These are phyloP conservation scores for Abrostola tripartita DNA, from an alignment of 2,888 invertebrate species.

Conservation along the genomic window DNA sequence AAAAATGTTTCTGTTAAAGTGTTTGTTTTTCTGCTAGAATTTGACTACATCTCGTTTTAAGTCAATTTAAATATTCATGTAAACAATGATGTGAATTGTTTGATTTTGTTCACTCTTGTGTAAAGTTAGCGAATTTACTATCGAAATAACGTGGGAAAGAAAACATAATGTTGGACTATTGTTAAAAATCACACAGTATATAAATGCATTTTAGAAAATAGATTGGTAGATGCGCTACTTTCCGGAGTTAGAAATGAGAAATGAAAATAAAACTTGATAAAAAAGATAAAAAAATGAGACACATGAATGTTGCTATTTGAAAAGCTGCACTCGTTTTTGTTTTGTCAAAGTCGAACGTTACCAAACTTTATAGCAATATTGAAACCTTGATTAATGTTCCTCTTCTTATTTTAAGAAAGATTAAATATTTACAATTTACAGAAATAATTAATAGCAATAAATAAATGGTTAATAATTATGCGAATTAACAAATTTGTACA, in stretches of 20 bases:
- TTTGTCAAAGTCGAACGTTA: slow-evolving; percentile 84
- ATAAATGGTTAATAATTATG: slow-evolving; percentile 81
- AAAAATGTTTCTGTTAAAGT: slow-evolving; percentile 36
- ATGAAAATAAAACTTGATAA: slow-evolving; percentile 65
- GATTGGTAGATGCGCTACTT: slow-evolving; percentile 88
- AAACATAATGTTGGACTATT: slow-evolving; percentile 68
- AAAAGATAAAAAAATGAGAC: slow-evolving; percentile 67
- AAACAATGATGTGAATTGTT: slow-evolving; percentile 40
- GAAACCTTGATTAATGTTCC: slow-evolving; percentile 88
- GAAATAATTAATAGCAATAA: slow-evolving; percentile 86
- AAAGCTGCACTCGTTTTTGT: slow-evolving; percentile 86
- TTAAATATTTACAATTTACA: slow-evolving; percentile 88
- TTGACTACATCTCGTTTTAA: slow-evolving; percentile 24
- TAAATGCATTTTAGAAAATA: slow-evolving; percentile 81
- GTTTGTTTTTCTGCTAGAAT: slow-evolving; percentile 20
- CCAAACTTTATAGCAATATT: slow-evolving; percentile 86
- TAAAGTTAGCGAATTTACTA: slow-evolving; percentile 72
- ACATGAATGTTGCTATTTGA: slow-evolving; percentile 85
- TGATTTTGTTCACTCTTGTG: slow-evolving; percentile 65
- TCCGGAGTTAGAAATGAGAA: slow-evolving; percentile 80
- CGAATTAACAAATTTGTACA: slow-evolving; percentile 87
- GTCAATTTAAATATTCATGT: slow-evolving; percentile 49
- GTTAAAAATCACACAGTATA: slow-evolving; percentile 68
- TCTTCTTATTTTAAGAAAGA: slow-evolving; percentile 89
- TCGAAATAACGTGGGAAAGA: slow-evolving; percentile 64